Conservation (phyloP, 2,113 vertebrate species). For the Halichoeres trimaculatus region DNA sequence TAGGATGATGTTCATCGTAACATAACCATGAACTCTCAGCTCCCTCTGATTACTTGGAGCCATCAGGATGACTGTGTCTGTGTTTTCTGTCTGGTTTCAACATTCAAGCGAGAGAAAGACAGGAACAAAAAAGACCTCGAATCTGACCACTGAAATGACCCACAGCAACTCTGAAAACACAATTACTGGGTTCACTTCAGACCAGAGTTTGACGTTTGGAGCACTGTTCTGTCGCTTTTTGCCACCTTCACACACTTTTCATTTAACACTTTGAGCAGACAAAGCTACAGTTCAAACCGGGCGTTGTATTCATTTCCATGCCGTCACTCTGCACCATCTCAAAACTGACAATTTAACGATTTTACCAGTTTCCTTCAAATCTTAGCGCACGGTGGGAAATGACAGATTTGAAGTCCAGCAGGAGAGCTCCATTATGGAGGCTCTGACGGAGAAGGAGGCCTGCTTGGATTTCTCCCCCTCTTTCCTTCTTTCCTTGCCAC, state of each 20-base stretch:
- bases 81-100: constrained; percentile 64
- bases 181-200: constrained; percentile 69
- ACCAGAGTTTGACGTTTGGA: background rate
- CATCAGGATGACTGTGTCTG: constrained; percentile 8
- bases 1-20: background rate
- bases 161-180: constrained; percentile 70
- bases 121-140: constrained; percentile 36
- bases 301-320: constrained; percentile 79
- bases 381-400: constrained; percentile 81
- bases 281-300: constrained; percentile 51
- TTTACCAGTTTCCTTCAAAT: constrained; percentile 88
- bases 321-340: constrained; percentile 84
- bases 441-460: constrained; percentile 80
- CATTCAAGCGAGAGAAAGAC: constrained; percentile 13
- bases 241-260: constrained; percentile 65
- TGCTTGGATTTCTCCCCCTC: constrained; percentile 63
- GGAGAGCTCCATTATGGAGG: constrained; percentile 74
- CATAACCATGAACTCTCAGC: constrained; percentile 33
- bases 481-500: constrained; percentile 60
- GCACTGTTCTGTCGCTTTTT: background rate
- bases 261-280: constrained; percentile 33
- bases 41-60: constrained; percentile 43
- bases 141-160: constrained; percentile 64
- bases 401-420: constrained; percentile 85
- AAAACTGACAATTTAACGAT: constrained; percentile 88